These are phyloP conservation scores for Cynopterus brachyotis DNA, from an alignment of 2,113 vertebrate genomes.

Conservation along the genomic window DNA sequence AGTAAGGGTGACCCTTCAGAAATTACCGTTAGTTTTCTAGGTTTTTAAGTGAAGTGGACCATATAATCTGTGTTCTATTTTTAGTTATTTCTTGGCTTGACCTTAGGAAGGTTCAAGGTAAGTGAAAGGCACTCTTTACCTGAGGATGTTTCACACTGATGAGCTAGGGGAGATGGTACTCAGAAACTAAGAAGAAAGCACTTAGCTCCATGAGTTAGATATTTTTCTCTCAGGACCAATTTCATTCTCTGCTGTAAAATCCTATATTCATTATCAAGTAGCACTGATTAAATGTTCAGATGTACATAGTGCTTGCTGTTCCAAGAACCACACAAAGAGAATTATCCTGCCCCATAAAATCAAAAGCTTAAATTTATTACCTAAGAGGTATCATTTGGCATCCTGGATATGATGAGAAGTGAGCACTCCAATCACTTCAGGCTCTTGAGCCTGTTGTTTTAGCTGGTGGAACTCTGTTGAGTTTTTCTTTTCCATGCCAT, in stretches of 20 bases:
- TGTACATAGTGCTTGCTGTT: neutral
- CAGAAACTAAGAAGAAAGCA: neutral
- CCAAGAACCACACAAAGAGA: neutral
- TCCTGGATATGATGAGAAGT: neutral
- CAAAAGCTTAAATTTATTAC: conserved; percentile 22
- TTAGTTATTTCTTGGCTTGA: neutral
- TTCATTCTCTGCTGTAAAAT: conserved; percentile 15
- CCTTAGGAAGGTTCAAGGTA: conserved; percentile 39
- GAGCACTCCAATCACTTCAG: neutral
- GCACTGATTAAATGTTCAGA: conserved; percentile 37
- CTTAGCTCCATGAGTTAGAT: neutral
- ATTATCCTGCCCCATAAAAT: conserved; percentile 51
- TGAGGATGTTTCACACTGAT: neutral
- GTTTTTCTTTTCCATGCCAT: neutral
- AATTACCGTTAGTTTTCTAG: neutral
- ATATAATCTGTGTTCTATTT: conserved; percentile 11
- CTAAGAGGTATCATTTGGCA: neutral
- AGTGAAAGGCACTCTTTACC: neutral
- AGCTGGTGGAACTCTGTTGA: neutral
- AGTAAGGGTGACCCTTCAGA: neutral
- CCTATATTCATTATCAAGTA: conserved; percentile 34
- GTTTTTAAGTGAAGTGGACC: conserved; percentile 10
- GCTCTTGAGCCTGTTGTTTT: rapidly evolving
- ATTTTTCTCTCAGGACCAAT: conserved; percentile 55
- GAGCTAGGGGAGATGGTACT: neutral